A percentile compares a stretch with the other conserved stretches of the same genome.
Evolutionary conservation across 2,888 invertebrate species (phyloP).

Genomic region (Melieria crassipennis): DNA sequence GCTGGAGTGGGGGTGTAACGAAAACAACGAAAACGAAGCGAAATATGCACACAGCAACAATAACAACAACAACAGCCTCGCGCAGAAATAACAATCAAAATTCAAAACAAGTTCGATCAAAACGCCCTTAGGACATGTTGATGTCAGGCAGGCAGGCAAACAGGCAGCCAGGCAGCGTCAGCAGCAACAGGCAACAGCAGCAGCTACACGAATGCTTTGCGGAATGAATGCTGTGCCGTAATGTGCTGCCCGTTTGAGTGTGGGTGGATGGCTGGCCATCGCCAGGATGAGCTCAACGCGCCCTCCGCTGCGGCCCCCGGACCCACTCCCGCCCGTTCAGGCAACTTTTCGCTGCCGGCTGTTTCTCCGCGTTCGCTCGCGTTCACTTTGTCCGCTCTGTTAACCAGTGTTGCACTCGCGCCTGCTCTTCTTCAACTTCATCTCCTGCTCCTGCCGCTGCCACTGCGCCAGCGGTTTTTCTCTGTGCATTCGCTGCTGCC

Average conservation of each 20-base stretch:
- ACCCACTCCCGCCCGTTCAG: too few species aligned
- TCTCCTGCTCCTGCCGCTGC: not conserved
- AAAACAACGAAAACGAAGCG: not conserved
- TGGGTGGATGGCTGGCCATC: conserved; percentile 6
- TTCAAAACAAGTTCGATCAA: conserved; percentile 61
- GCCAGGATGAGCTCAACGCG: not conserved
- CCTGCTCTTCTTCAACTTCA: conserved; percentile 20
- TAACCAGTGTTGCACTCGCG: conserved; percentile 29
- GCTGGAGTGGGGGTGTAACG: too few species aligned
- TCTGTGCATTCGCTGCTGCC: conserved; percentile 15
- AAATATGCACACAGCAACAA: not conserved
- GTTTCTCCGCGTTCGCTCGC: too few species aligned
- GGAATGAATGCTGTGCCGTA: too few species aligned
- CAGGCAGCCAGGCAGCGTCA: not conserved
- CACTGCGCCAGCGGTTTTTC: conserved; percentile 26
- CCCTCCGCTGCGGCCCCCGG: too few species aligned
- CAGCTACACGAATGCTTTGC: not conserved
- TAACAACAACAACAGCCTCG: not conserved
- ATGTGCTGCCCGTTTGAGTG: not conserved
- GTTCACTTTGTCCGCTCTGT: conserved; percentile 33
- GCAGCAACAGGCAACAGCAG: conserved; percentile 21
- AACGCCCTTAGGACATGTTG: conserved; percentile 43
- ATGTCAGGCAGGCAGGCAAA: too few species aligned
- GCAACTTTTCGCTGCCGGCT: too few species aligned
- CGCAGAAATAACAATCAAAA: conserved; percentile 55